Percentiles rank a stretch among this genome's conserved stretches.
These are phyloP conservation scores for Thaleichthys pacificus DNA, from an alignment of 2,797 vertebrate species.

Conservation along the genomic window DNA sequence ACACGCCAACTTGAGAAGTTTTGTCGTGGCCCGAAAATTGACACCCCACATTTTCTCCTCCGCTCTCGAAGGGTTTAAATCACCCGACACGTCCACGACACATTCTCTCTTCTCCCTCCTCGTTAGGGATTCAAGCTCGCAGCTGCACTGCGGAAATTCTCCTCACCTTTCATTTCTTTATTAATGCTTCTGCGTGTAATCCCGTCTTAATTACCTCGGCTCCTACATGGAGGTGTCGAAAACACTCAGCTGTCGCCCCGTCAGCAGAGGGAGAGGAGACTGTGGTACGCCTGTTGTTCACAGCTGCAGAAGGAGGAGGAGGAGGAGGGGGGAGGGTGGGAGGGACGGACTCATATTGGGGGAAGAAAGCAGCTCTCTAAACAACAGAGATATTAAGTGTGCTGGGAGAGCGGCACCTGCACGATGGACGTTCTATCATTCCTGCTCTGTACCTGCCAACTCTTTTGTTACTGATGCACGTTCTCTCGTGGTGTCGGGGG, in stretches of 20 bases:
- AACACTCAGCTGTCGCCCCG: constrained; percentile 23
- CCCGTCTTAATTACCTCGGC: constrained; percentile 43
- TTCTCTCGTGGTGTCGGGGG: not conserved
- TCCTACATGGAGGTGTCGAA: constrained; percentile 24
- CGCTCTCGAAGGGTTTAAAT: not conserved
- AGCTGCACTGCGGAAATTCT: constrained; percentile 22
- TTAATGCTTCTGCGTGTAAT: constrained; percentile 45
- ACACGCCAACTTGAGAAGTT: not conserved
- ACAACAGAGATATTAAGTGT: constrained; percentile 50
- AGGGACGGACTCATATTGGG: not conserved
- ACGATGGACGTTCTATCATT: constrained; percentile 21
- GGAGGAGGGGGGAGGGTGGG: not conserved
- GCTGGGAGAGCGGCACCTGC: constrained; percentile 42
- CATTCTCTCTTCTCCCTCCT: constrained; percentile 16
- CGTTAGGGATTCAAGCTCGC: constrained; percentile 27
- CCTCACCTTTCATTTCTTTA: constrained; percentile 37
- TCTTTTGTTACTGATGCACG: not conserved
- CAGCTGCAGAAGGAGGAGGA: constrained; percentile 19
- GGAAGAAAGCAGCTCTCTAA: constrained; percentile 24
- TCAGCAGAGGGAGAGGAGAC: not conserved
- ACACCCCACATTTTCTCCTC: not conserved
- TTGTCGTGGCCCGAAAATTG: no score
- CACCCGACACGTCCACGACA: not conserved
- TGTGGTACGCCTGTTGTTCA: constrained; percentile 20
- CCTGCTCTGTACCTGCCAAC: not conserved